phyloP scores from a whole-genome alignment of 2,888 invertebrate species.

The Xestia xanthographa region DNA sequence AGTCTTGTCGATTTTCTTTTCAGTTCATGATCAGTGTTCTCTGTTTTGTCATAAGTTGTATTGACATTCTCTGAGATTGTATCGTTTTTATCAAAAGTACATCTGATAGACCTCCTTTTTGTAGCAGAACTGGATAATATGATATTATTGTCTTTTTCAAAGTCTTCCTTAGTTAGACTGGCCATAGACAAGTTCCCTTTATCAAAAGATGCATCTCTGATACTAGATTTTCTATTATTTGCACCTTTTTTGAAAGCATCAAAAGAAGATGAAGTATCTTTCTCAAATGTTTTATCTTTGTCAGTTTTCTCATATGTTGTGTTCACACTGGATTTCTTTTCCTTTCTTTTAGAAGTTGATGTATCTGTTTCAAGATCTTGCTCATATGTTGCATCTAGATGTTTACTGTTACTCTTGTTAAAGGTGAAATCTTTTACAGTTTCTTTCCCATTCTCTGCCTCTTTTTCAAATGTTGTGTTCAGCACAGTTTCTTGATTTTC shows the following conservation, averaged over 20 bases:
- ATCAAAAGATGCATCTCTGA: conserved; percentile 60
- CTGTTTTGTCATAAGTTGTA: conserved; percentile 69
- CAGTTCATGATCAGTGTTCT: neutral
- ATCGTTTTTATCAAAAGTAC: conserved; percentile 44
- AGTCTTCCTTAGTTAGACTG: conserved; percentile 44
- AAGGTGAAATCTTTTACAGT: conserved; percentile 40
- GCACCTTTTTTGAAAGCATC: conserved; percentile 62
- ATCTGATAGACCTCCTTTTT: conserved; percentile 43
- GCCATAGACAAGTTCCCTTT: conserved; percentile 47
- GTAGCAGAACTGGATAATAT: conserved; percentile 39
- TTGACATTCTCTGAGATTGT: conserved; percentile 47
- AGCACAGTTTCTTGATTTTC: conserved; percentile 31
- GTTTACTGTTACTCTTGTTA: conserved; percentile 34
- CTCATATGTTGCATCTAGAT: conserved; percentile 44
- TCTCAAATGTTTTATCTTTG: conserved; percentile 46
- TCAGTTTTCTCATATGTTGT: conserved; percentile 62
- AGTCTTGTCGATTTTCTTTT: conserved; percentile 34
- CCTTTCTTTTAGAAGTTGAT: conserved; percentile 8
- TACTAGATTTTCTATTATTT: conserved; percentile 56
- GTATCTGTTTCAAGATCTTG: conserved; percentile 23
- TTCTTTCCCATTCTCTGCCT: conserved; percentile 8
- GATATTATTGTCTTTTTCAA: conserved; percentile 54
- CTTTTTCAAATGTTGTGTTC: conserved; percentile 48
- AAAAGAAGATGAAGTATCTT: conserved; percentile 55
- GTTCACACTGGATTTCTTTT: conserved; percentile 44